A percentile compares a stretch with the other conserved stretches of the same genome.
phyloP scores from a whole-genome alignment of 2,113 vertebrate genomes.

The Thymallus thymallus region DNA sequence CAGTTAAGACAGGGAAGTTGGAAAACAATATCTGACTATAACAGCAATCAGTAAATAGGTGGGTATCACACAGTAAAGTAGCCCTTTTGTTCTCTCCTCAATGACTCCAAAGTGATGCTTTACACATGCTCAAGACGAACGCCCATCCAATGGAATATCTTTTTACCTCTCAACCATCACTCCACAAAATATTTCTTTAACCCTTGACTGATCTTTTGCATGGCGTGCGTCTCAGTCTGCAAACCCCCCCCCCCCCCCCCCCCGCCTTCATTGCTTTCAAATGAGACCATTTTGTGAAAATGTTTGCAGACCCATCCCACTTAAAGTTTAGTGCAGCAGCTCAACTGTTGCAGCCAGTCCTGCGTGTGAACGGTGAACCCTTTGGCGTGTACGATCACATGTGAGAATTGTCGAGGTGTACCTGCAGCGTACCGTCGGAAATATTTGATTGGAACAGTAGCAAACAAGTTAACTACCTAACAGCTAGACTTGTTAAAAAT shows the following conservation, averaged over 20 bases:
- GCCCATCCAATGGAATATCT: slow-evolving; percentile 31
- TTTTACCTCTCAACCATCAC: slow-evolving; percentile 42
- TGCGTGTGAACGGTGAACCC: slow-evolving; percentile 27
- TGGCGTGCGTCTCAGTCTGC: slow-evolving; percentile 2
- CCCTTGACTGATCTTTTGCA: slow-evolving; percentile 31
- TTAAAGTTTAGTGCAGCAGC: slow-evolving; percentile 37
- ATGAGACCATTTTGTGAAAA: slow-evolving; percentile 35
- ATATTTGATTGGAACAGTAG: no score
- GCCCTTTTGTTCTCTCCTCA: slow-evolving; percentile 18
- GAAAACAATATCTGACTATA: slow-evolving; percentile 52
- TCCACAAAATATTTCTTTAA: slow-evolving; percentile 33
- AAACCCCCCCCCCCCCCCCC: background rate
- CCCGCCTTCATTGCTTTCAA: slow-evolving; percentile 31
- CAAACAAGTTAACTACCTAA: no score
- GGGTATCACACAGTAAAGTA: slow-evolving; percentile 28
- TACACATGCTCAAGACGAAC: slow-evolving; percentile 50
- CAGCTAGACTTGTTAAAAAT: no score
- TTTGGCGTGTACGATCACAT: no score
- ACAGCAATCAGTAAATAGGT: slow-evolving; percentile 54
- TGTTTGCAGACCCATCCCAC: slow-evolving; percentile 35
- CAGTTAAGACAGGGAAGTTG: slow-evolving; percentile 28
- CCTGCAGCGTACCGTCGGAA: no score
- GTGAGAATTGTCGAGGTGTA: no score
- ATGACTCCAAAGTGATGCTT: slow-evolving; percentile 47
- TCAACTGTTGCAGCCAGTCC: slow-evolving; percentile 41